Base-by-base conservation (phyloP, 2,113 vertebrate species). In the Takifugu bimaculatus region DNA sequence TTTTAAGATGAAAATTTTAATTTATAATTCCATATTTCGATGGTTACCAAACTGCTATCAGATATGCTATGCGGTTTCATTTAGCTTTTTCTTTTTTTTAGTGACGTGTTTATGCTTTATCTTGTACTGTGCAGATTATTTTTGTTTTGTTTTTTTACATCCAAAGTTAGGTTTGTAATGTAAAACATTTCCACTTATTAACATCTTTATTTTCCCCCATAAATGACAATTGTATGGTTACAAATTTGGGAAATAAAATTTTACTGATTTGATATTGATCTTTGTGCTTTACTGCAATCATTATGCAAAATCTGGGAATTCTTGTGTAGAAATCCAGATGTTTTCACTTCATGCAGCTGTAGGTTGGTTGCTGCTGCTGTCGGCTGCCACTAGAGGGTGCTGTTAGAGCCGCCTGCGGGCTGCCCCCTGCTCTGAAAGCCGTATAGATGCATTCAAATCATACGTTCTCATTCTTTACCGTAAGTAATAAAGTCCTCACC, bases 1-100 rank as follows among this genome's bases (percentile, higher is more conserved):
- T 95, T 95, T 96, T 94, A 93, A 93, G 90, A 92, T 78, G 85
- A 89, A 78, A 91, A 90, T 94, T 95, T 94, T 95, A 93, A 94
- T 93, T 94, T 95, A 92, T 94, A 93, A 93, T 94, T 95, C 92
- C 92, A 90, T 93, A 92, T 91, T 91, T 93, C 86, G 86, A 56
- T 82, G 78, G 66, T 78, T 65, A 57, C 50, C 69, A 54, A 79
- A 77, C 79, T 87, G 71, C 75, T 82, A 59, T 81, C 55, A 69
- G 58, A 62, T 67, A 81, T 54, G 49, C 25, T 76, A 57, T 70
- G 74, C 84, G 74, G 78, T 87, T 83, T 49, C 50, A 65, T 69
- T 80, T 32, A 71, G 57, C 50, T 71, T 64, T 45, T 75, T 78
- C 78, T 62, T 43, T 35, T 50, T 71, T 79, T 76, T 62, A 60